Evolutionary conservation across 2,113 vertebrate species (phyloP).

Genomic region (Tringa solitaria): DNA sequence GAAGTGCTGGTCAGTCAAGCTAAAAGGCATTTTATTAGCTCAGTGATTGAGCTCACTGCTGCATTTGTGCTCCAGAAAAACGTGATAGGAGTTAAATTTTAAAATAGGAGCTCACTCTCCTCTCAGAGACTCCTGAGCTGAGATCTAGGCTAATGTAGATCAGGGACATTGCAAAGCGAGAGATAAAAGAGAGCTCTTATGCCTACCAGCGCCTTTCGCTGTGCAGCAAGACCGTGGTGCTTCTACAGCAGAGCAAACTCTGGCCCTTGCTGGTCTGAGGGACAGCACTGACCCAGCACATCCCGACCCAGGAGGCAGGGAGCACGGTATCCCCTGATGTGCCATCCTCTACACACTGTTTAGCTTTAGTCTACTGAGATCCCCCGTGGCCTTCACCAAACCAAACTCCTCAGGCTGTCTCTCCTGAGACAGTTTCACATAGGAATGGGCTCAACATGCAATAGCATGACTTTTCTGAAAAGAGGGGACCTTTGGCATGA

Average conservation of each 20-base stretch:
- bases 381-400: not conserved
- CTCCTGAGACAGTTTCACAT: not conserved
- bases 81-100: not conserved
- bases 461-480: not conserved
- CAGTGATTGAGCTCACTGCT: not conserved
- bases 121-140: not conserved
- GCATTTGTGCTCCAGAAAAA: not conserved
- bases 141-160: not conserved
- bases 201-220: not conserved
- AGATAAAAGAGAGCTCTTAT: not conserved
- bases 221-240: not conserved
- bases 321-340: not conserved
- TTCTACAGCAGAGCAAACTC: not conserved
- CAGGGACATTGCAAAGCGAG: not conserved
- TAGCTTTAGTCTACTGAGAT: not conserved
- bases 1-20: not conserved
- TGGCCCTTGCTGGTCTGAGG: not conserved
- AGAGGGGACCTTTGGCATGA: not conserved
- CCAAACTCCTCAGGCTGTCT: not conserved
- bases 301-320: not conserved
- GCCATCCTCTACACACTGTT: not conserved
- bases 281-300: not conserved
- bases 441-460: not conserved
- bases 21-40: not conserved
- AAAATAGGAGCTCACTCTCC: not conserved